Evolutionary conservation across 2,888 invertebrate species (phyloP), one percentile per base, ranked within the genome.

Genomic region (Gnatocerus cornutus): DNA sequence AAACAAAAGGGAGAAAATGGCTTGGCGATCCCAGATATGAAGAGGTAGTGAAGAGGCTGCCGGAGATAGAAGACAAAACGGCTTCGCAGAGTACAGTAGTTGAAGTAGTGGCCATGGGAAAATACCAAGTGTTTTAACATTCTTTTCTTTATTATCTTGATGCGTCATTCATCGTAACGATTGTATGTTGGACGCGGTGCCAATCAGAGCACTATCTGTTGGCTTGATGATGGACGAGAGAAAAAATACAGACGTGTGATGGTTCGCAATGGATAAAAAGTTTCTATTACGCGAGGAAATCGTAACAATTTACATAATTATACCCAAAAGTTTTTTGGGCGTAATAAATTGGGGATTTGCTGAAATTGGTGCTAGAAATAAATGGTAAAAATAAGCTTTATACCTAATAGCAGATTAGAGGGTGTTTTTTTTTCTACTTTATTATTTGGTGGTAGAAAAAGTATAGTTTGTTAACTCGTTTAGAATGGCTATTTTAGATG

Each of bases 91-190:
- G 62, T 71, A 73, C 76, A 72, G 74, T 73, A 72, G 74, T 73
- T 72, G 72, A 74, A 75, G 75, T 71, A 72, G 78, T 73, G 74
- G 75, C 74, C 80, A 80, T 82, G 81, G 81, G 82, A 81, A 82
- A 80, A 76, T 79, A 78, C 75, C 74, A 74, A 76, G 76, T 80
- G 80, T 79, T 80, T 81, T 79, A 79, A 77, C 77, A 76, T 80
- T 80, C 82, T 80, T 82, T 81, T 82, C 80, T 82, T 81, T 80
- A 79, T 78, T 77, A 80, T 82, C 80, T 81, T 83, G 83, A 83
- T 83, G 82, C 82, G 82, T 83, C 83, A 83, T 83, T 74, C 81
- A 78, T 76, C 68, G 79, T 83, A 83, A 83, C 82, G 82, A 83
- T 79, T 80, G 76, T 74, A 63, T 63, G 67, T 72, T 72, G 73